Evolutionary conservation across 2,113 vertebrate genomes (phyloP), one percentile per base, ranked within the genome.

Genomic region (Tenrec ecaudatus): DNA sequence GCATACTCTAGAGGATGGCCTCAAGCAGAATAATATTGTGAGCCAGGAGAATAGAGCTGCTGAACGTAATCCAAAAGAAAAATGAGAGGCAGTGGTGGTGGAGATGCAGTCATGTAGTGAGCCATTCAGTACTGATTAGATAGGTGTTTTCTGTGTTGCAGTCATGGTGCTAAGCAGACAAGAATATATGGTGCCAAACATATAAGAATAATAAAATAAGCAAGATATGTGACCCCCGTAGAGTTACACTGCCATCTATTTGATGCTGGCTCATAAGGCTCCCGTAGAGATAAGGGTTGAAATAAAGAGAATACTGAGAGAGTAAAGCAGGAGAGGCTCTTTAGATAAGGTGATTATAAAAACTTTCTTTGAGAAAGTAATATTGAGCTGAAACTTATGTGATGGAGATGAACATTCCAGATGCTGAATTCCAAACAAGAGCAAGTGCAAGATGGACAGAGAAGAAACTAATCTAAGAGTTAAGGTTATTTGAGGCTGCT

Each of bases 21-120:
- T 87, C 86, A 2, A 77, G 25, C 23, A 89, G 19, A 11, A 23
- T 82, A 29, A 78, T 29, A 77, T 38, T 77, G 47, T n/a, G 81
- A 81, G 22, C 68, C 88, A n/a, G n/a, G 82, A 62, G 16, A 88
- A 33, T 62, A 68, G 40, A 87, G n/a, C 43, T 81, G 38, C 17
- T 66, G 8, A 92, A 33, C 36, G 57, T 43, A 87, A 53, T 90
- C 83, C 68, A 82, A 15, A 88, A 77, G 58, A 71, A 38, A 85
- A 84, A 64, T 90, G 57, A 69, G 76, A 94, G 66, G 69, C 60
- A 86, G 16, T 78, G 22, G 33, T 40, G 8, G 12, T 22, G 6
- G 88, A 75, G 31, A 62, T 88, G 58, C 23, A 69, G 68, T 80
- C 12, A 73, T 43, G 75, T 79, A 69, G 68, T 77, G 23, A 38